Conservation (phyloP, 2,797 vertebrate species). For the Myotis myotis region DNA sequence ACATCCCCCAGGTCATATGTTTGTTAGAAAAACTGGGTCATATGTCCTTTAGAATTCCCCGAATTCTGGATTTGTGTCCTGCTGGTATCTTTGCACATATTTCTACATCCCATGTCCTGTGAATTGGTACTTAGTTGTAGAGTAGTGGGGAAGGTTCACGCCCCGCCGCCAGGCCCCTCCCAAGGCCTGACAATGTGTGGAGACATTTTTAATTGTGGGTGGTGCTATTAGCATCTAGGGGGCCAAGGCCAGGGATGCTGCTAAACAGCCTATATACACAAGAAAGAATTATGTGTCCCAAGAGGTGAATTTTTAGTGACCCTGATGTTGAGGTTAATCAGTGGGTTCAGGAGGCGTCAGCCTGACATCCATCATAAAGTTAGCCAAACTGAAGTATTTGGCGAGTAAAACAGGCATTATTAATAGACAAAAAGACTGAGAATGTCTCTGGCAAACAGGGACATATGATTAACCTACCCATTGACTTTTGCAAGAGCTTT, state of each 20-base stretch:
- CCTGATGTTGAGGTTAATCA: background rate
- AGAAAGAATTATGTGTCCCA: background rate
- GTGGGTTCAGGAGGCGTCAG: background rate
- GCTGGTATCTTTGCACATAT: background rate
- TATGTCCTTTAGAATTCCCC: background rate
- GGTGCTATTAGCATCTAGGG: background rate
- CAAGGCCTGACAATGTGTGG: background rate
- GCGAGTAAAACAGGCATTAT: background rate
- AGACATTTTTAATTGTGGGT: background rate
- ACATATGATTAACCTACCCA: background rate
- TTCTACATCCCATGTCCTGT: background rate
- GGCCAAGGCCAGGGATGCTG: background rate
- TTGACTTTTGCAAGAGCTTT: conserved; percentile 17
- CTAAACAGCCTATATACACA: background rate
- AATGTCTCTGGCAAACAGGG: background rate
- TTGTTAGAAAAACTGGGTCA: background rate
- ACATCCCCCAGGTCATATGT: background rate
- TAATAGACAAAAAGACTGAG: background rate
- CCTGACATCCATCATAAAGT: background rate
- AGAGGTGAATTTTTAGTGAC: background rate
- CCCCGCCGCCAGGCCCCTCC: background rate
- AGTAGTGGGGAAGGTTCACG: background rate
- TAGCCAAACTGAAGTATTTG: background rate
- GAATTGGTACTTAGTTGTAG: background rate
- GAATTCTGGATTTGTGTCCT: background rate